These are phyloP conservation scores for Scolopax mira DNA, from an alignment of 2,113 vertebrate species.

Conservation along the genomic window DNA sequence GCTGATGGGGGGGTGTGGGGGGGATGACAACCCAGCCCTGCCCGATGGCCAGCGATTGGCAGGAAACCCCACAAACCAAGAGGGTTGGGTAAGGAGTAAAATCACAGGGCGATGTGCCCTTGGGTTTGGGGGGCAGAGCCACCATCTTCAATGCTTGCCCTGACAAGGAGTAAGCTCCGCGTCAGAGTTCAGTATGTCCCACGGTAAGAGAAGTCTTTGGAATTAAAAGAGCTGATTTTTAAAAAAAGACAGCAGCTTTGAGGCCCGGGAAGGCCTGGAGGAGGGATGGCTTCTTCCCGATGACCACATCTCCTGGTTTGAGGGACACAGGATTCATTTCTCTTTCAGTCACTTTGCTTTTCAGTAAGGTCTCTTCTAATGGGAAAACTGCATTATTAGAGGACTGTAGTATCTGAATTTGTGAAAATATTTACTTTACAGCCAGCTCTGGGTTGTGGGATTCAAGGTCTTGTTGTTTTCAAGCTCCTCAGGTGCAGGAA, in stretches of 20 bases:
- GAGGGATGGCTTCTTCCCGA: background rate
- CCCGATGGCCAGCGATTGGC: background rate
- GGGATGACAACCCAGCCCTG: background rate
- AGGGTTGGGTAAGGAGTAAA: background rate
- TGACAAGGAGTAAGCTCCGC: fast-evolving
- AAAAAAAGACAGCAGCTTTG: background rate
- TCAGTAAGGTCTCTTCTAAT: background rate
- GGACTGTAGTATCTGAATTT: background rate
- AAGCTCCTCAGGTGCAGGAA: background rate
- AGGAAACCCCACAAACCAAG: background rate
- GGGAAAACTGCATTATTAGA: background rate
- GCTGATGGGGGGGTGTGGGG: background rate
- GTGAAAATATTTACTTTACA: background rate
- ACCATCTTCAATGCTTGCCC: background rate
- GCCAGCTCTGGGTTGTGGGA: background rate
- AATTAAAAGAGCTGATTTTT: background rate
- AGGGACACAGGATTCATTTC: background rate
- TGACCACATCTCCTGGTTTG: fast-evolving
- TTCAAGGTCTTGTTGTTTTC: background rate
- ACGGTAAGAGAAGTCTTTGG: background rate
- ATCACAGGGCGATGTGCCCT: fast-evolving
- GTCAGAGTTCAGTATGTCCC: fast-evolving
- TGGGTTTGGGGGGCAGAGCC: background rate
- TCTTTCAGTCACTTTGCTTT: background rate
- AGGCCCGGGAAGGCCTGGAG: background rate